Evolutionary conservation across 2,797 vertebrate genomes (phyloP).

Genomic region (Chrysocyon brachyurus): DNA sequence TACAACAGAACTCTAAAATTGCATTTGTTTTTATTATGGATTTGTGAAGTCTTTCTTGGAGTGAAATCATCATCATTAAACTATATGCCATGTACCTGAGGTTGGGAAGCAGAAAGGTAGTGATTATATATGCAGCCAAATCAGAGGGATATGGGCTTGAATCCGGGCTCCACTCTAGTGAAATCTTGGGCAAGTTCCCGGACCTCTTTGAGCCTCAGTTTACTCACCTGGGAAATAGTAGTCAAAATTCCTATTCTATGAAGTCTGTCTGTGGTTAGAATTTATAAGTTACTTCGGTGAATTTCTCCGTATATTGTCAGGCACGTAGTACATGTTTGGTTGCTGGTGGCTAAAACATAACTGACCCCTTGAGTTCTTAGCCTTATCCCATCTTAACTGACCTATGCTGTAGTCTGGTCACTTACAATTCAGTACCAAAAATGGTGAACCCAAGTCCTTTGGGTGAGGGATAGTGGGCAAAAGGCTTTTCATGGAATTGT

Average conservation of each 20-base stretch:
- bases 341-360: background rate
- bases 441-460: background rate
- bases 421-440: background rate
- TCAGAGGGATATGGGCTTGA: background rate
- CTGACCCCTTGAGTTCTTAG: background rate
- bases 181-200: background rate
- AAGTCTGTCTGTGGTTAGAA: background rate
- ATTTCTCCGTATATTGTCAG: background rate
- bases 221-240: background rate
- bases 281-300: background rate
- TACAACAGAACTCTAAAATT: background rate
- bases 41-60: background rate
- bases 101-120: background rate
- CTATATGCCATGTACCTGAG: background rate
- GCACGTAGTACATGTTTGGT: background rate
- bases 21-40: background rate
- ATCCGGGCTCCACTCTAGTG: background rate
- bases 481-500: background rate
- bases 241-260: background rate
- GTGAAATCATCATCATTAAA: background rate
- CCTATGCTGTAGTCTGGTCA: background rate
- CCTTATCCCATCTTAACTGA: background rate
- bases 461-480: background rate
- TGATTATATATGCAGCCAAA: fast-evolving
- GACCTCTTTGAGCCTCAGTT: background rate